These are phyloP conservation scores for Geococcyx californianus DNA, from an alignment of 2,113 vertebrate species.

Conservation along the genomic window DNA sequence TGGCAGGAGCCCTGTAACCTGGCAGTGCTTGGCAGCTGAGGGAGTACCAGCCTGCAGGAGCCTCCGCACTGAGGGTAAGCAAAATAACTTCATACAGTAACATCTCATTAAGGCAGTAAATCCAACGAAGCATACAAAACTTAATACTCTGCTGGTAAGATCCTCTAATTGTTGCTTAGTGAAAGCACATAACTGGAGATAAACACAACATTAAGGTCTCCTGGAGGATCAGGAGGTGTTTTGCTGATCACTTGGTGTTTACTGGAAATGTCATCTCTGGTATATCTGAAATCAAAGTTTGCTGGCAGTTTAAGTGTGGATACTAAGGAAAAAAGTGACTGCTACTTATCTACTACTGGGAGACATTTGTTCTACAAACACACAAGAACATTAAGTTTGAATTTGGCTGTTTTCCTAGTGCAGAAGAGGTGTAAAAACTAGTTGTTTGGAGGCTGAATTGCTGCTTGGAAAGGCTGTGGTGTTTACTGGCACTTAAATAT, in stretches of 20 bases:
- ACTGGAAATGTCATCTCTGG: neutral
- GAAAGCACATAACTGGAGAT: neutral
- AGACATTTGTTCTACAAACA: neutral
- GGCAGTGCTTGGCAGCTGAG: neutral
- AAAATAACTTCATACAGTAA: neutral
- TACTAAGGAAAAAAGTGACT: neutral
- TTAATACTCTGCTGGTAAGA: neutral
- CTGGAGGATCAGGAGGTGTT: neutral
- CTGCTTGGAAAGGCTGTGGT: neutral
- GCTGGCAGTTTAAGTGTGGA: neutral
- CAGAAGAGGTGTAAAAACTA: neutral
- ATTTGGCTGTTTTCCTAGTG: neutral
- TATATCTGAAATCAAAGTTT: neutral
- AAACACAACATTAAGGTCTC: neutral
- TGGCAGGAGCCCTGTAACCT: neutral
- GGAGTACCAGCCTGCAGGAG: neutral
- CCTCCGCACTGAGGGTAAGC: neutral
- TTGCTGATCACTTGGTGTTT: neutral
- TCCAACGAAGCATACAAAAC: neutral
- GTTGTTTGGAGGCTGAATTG: neutral
- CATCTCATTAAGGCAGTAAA: neutral
- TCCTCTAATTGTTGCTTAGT: neutral
- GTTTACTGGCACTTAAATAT: neutral
- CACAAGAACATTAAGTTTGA: neutral
- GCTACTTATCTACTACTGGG: neutral